Percentiles rank a stretch among this genome's conserved stretches.
Conservation (phyloP, 2,797 vertebrate genomes). For the Perodicticus potto region DNA sequence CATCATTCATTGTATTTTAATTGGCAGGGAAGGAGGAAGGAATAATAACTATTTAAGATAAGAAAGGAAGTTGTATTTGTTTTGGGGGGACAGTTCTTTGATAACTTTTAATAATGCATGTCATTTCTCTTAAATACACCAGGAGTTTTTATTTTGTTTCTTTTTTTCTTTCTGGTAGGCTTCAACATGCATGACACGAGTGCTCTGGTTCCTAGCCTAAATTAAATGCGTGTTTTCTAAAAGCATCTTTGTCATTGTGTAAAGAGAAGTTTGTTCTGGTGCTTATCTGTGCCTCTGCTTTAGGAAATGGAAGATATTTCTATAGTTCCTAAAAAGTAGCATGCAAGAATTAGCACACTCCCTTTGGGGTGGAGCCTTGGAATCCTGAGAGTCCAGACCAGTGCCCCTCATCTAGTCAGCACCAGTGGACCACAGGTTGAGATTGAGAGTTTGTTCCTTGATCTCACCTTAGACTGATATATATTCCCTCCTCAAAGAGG, state of each 20-base stretch:
- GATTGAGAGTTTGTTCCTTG: background rate
- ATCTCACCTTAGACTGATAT: background rate
- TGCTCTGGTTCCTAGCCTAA: background rate
- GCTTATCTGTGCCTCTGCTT: background rate
- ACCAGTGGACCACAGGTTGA: background rate
- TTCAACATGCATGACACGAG: background rate
- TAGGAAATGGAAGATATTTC: constrained; percentile 21
- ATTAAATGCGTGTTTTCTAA: background rate
- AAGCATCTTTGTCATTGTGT: background rate
- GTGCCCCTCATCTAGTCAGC: background rate
- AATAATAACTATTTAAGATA: background rate
- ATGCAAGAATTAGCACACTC: background rate
- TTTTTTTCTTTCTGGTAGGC: background rate
- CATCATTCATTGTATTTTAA: background rate
- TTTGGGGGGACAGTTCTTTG: background rate
- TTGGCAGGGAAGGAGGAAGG: background rate
- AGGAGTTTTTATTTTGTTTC: background rate
- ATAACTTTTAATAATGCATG: background rate
- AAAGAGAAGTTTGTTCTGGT: background rate
- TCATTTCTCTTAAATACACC: background rate
- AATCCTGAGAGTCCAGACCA: background rate
- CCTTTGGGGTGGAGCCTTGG: background rate
- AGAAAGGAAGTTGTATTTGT: constrained; percentile 17
- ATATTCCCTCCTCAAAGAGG: background rate
- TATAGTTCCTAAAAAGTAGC: background rate